A percentile compares a stretch with the other conserved stretches of the same genome.
phyloP scores from a whole-genome alignment of 2,113 vertebrate genomes.

The Sapajus apella region DNA sequence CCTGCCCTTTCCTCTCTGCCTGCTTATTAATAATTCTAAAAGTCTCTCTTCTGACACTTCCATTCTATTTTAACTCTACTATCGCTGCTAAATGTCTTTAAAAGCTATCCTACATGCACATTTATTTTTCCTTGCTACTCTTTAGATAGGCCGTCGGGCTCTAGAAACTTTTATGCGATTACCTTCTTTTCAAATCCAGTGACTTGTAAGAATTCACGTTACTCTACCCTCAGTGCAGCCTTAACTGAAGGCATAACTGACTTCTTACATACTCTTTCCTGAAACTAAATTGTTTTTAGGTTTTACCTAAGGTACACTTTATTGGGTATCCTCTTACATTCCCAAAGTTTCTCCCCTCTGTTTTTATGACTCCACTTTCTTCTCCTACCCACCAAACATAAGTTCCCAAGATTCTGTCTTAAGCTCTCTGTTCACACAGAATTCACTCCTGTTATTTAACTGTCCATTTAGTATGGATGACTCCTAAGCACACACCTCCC shows the following conservation, averaged over 20 bases:
- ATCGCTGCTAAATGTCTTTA: background rate
- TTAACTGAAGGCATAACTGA: background rate
- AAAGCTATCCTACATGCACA: background rate
- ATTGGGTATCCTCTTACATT: background rate
- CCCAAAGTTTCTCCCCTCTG: background rate
- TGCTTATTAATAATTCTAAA: background rate
- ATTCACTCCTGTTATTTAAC: background rate
- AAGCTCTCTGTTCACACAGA: background rate
- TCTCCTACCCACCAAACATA: background rate
- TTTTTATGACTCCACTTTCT: background rate
- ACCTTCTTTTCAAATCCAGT: background rate
- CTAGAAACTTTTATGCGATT: background rate
- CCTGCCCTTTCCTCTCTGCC: background rate
- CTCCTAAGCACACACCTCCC: background rate
- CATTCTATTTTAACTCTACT: background rate
- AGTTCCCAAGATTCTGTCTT: background rate
- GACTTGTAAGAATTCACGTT: background rate
- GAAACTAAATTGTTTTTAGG: background rate
- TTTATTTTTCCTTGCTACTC: too few relatives aligned
- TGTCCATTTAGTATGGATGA: background rate
- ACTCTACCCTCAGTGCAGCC: background rate
- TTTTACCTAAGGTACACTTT: background rate
- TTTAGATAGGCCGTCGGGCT: background rate
- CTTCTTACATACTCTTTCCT: background rate
- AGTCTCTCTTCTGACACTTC: background rate